Evolutionary conservation across 2,888 invertebrate genomes (phyloP), one percentile per base, ranked within the genome.

Genomic region (Hypomecis atomaria): DNA sequence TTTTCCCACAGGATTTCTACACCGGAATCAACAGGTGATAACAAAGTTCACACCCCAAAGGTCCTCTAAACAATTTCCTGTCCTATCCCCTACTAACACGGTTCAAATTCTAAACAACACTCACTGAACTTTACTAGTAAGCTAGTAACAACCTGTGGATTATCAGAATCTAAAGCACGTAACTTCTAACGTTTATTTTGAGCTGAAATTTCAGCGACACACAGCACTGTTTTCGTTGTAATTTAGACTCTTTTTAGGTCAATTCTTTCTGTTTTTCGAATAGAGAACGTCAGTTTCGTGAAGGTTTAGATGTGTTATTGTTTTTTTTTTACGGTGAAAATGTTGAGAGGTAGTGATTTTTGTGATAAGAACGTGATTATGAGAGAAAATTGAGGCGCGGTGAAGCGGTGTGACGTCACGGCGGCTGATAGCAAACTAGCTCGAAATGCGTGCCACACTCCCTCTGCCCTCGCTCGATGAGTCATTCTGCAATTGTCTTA

Each of bases 341-440:
- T 5, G 9, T n/a, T 57, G 38, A 33, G 9, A 13, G 38, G 9
- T 36, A 44, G 13, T 11, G 40, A 37, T 52, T 48, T 43, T 40
- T 23, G 48, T 42, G 8, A 42, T 45, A 53, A 61, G 48, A 62
- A 52, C 72, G 72, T 65, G 65, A 73, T 73, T 70, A 71, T 72
- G 85, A 84, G 83, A 66, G 62, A 71, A 78, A 82, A 78, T 77
- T 73, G 75, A 79, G 65, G 77, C 74, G 76, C 84, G 78, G 72
- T 74, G 77, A 74, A 79, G 78, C 87, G 85, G 84, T 87, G 75
- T 85, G 91, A 88, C 89, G 89, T 88, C 88, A 85, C 90, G 89
- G 78, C 77, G 74, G 89, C 90, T 85, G 90, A 85, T 89, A 89
- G 86, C 89, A 89, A 90, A 92, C 92, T 92, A 92, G 89, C 84